phyloP scores from a whole-genome alignment of 2,888 invertebrate species.

The Drosophila antonietae region DNA sequence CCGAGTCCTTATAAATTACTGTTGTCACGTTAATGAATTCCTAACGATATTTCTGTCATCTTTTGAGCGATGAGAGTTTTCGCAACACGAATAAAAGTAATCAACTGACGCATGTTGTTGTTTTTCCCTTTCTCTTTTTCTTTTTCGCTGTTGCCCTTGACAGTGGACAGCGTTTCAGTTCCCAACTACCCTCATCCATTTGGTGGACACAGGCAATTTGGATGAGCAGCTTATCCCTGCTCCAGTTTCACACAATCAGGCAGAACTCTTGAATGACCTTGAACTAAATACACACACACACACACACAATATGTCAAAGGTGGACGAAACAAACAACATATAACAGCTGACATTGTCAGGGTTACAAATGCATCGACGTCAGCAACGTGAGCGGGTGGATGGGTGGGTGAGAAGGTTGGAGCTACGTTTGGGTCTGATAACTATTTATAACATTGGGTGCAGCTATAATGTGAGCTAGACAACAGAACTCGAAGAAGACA shows the following conservation, averaged over 20 bases:
- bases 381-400: constrained; percentile 40
- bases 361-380: constrained; percentile 59
- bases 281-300: constrained; percentile 58
- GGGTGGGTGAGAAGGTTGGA: not conserved
- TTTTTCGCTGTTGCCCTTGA: constrained; percentile 29
- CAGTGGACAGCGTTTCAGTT: constrained; percentile 15
- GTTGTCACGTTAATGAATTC: constrained; percentile 38
- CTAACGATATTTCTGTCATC: constrained; percentile 31
- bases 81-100: constrained; percentile 39
- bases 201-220: not conserved
- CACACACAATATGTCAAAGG: constrained; percentile 25
- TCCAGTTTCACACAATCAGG: constrained; percentile 25
- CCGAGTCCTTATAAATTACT: constrained; percentile 31
- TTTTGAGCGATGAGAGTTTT: constrained; percentile 13
- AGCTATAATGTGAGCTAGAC: constrained; percentile 9
- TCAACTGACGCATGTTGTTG: constrained; percentile 17
- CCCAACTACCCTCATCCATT: not conserved
- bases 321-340: constrained; percentile 34
- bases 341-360: constrained; percentile 40
- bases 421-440: not conserved
- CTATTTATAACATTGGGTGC: constrained; percentile 8
- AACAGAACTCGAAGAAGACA: not conserved
- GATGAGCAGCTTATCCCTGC: constrained; percentile 24
- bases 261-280: constrained; percentile 63
- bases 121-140: not conserved